Percentiles rank a stretch among this genome's conserved stretches.
These are phyloP conservation scores for Chaetura pelagica DNA, from an alignment of 2,113 vertebrate genomes.

Conservation along the genomic window DNA sequence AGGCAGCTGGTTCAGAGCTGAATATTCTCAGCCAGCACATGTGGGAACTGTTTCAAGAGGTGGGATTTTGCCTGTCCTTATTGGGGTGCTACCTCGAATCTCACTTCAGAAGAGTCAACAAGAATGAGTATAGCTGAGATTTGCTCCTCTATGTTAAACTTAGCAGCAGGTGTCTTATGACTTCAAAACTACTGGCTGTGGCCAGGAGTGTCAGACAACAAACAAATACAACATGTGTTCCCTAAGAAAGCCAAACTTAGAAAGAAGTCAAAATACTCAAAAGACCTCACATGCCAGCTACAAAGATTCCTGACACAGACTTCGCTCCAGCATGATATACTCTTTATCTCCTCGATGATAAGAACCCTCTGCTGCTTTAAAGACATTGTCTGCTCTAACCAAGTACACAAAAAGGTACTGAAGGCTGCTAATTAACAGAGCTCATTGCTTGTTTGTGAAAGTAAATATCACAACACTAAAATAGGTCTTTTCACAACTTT, in stretches of 20 bases:
- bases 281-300: neutral
- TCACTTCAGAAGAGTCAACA: neutral
- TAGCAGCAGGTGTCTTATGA: neutral
- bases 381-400: neutral
- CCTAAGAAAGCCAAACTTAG: neutral
- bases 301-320: neutral
- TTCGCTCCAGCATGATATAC: neutral
- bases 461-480: neutral
- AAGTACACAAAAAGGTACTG: neutral
- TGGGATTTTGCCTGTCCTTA: neutral
- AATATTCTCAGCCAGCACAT: neutral
- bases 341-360: neutral
- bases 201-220: neutral
- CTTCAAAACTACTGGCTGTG: neutral
- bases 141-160: neutral
- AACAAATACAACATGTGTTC: neutral
- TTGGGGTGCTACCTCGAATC: neutral
- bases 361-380: neutral
- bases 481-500: neutral
- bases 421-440: neutral
- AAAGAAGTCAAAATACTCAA: slow-evolving; percentile 13
- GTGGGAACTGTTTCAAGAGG: neutral
- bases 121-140: neutral
- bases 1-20: neutral
- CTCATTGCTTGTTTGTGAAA: neutral